phyloP scores from a whole-genome alignment of 2,797 vertebrate species.

The Lepilemur septentrionalis region DNA sequence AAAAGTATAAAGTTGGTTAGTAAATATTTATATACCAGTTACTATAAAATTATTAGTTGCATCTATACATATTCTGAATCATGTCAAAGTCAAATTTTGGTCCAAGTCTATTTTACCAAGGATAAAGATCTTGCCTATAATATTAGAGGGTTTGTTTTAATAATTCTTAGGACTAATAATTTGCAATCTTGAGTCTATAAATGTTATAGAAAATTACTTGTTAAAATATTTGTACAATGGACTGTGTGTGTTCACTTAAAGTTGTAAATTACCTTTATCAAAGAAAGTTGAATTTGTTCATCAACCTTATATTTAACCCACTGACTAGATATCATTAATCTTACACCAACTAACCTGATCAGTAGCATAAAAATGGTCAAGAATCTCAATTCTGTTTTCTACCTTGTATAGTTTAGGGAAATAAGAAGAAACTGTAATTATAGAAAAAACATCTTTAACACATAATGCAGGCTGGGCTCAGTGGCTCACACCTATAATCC shows the following conservation, averaged over 20 bases:
- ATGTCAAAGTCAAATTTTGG: constrained; percentile 43
- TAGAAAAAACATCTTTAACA: neutral
- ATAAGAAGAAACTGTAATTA: constrained; percentile 39
- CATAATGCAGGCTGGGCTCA: neutral
- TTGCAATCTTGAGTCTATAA: neutral
- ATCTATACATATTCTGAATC: neutral
- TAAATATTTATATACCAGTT: neutral
- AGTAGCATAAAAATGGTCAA: constrained; percentile 11
- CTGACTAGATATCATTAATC: neutral
- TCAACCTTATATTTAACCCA: constrained; percentile 17
- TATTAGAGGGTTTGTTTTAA: constrained; percentile 40
- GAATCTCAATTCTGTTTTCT: constrained; percentile 30
- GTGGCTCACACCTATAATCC: no score
- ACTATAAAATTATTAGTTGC: constrained; percentile 19
- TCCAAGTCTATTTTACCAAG: constrained; percentile 32
- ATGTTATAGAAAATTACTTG: constrained; percentile 3
- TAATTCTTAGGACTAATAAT: constrained; percentile 3
- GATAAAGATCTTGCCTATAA: neutral
- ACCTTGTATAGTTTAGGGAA: neutral
- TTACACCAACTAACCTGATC: constrained; percentile 18
- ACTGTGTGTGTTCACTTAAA: neutral
- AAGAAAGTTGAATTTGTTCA: constrained; percentile 9
- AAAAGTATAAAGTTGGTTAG: neutral
- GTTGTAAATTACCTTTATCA: constrained; percentile 13
- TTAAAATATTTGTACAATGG: constrained; percentile 47